Conservation (phyloP, 2,888 invertebrate species). For the Dromius quadrimaculatus region DNA sequence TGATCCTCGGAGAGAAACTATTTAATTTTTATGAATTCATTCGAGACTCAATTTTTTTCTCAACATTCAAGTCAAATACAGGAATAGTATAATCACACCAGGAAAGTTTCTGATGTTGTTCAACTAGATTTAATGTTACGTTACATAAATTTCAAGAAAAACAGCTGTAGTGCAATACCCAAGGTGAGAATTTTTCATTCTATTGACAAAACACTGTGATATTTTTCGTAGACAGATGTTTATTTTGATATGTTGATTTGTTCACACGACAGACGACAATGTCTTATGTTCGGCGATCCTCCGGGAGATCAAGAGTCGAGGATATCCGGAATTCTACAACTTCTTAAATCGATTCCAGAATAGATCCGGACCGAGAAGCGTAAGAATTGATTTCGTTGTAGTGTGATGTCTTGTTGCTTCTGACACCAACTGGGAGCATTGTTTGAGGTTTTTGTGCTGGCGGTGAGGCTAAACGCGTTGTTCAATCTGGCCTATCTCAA, state of each 20-base stretch:
- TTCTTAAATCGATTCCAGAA: constrained; percentile 34
- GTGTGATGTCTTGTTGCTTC: constrained; percentile 3
- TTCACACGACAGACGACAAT: constrained; percentile 42
- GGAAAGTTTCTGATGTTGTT: too few species aligned
- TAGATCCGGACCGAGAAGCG: constrained; percentile 30
- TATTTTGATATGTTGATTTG: constrained; percentile 46
- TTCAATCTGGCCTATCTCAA: constrained; percentile 1
- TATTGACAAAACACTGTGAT: constrained; percentile 36
- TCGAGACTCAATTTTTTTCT: too few species aligned
- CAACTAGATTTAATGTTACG: too few species aligned
- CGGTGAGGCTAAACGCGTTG: constrained; percentile 5
- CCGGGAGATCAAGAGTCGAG: constrained; percentile 22
- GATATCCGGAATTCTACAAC: constrained; percentile 27
- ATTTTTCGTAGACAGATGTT: constrained; percentile 40
- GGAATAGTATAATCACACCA: too few species aligned
- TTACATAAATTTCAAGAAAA: too few species aligned
- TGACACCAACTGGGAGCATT: constrained; percentile 23
- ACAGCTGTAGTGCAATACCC: too few species aligned
- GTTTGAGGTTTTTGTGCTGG: constrained; percentile 24
- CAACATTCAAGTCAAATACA: too few species aligned
- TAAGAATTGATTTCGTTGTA: constrained; percentile 21
- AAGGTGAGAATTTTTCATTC: constrained; percentile 18
- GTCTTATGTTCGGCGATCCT: constrained; percentile 45
- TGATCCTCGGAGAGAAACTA: too few species aligned
- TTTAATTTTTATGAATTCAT: too few species aligned